phyloP scores from a whole-genome alignment of 2,113 vertebrate genomes.

The Hirundichthys speculiger region DNA sequence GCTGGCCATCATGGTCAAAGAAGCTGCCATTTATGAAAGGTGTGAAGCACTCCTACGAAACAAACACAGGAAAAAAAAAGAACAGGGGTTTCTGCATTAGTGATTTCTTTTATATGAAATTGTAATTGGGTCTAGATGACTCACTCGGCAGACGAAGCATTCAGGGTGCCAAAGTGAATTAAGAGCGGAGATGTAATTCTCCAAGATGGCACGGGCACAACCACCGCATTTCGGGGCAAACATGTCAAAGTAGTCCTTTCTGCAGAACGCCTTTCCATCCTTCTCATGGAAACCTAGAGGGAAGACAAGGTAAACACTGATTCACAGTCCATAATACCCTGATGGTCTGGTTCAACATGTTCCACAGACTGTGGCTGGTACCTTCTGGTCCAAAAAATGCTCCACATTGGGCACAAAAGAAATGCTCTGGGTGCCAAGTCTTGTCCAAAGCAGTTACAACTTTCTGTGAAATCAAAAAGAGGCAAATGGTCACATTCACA shows the following conservation, averaged over 20 bases:
- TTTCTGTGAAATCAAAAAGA: constrained; percentile 82
- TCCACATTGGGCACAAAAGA: constrained; percentile 93
- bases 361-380: constrained; percentile 18
- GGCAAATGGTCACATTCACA: not conserved
- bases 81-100: not conserved
- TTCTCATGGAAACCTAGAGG: constrained; percentile 93
- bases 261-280: constrained; percentile 94
- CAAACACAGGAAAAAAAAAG: not conserved
- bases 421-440: constrained; percentile 98
- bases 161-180: constrained; percentile 96
- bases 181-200: constrained; percentile 97
- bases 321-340: not conserved
- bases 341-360: not conserved
- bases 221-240: constrained; percentile 97
- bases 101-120: not conserved
- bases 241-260: constrained; percentile 97
- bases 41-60: constrained; percentile 93
- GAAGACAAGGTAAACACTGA: constrained; percentile 29
- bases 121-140: constrained; percentile 33
- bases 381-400: constrained; percentile 74
- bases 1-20: constrained; percentile 97
- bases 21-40: constrained; percentile 97
- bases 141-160: constrained; percentile 97
- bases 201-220: constrained; percentile 91
- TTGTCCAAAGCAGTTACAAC: constrained; percentile 89